A percentile compares a stretch with the other conserved stretches of the same genome.
Conservation (phyloP, 2,888 invertebrate species). For the Eucriotettix oculatus region DNA sequence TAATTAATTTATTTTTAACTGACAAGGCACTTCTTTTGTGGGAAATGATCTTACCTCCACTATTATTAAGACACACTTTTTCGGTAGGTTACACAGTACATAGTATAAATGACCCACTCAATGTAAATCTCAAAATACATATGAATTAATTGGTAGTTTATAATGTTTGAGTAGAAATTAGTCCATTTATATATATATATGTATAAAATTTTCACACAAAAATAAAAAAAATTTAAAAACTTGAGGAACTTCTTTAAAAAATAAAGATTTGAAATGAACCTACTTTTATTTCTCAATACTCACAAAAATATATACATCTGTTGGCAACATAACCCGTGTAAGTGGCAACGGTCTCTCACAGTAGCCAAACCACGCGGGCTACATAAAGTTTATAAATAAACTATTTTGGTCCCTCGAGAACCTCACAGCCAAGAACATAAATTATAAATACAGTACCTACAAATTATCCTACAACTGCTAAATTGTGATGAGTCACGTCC, state of each 20-base stretch:
- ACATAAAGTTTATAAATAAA: neutral
- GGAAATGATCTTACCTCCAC: no score
- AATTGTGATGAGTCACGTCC: conserved; percentile 6
- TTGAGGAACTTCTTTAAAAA: neutral
- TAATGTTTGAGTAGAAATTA: no score
- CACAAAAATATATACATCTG: neutral
- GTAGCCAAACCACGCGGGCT: neutral
- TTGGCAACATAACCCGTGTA: neutral
- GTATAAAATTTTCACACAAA: neutral
- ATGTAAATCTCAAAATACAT: no score
- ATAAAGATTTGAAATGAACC: neutral
- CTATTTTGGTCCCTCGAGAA: neutral
- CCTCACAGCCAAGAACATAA: conserved; percentile 1
- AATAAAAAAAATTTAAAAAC: neutral
- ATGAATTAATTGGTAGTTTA: no score
- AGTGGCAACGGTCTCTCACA: neutral
- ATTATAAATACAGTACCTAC: neutral
- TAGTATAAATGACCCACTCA: no score
- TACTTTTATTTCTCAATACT: neutral
- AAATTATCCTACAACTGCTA: conserved; percentile 9
- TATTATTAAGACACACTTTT: no score
- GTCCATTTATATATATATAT: no score
- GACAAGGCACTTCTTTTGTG: no score
- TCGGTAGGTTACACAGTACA: no score
- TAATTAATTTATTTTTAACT: no score